Percentiles rank a stretch among this genome's conserved stretches.
Conservation (phyloP, 2,888 invertebrate species). For the Lobophora halterata region DNA sequence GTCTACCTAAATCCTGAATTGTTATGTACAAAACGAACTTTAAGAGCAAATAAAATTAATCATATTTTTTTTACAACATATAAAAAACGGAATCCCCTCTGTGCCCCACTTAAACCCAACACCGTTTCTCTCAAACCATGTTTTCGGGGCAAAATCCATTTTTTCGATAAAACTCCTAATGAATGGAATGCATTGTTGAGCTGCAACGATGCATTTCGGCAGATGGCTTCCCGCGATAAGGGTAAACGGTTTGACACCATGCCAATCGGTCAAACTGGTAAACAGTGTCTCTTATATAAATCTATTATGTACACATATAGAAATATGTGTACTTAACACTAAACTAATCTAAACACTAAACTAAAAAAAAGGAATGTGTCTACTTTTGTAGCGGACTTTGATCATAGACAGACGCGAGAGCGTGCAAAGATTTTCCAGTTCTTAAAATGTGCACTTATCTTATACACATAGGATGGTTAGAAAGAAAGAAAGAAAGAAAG, state of each 20-base stretch:
- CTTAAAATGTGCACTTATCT: no score
- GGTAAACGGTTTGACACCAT: constrained; percentile 71
- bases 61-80: constrained; percentile 9
- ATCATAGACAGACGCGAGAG: no score
- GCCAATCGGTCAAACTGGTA: constrained; percentile 57
- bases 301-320: constrained; percentile 6
- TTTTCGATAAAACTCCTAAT: constrained; percentile 62
- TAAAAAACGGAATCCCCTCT: constrained; percentile 15
- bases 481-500: no score
- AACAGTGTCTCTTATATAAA: no score
- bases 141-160: constrained; percentile 54
- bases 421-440: no score
- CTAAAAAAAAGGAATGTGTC: no score
- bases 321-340: not conserved
- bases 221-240: constrained; percentile 65
- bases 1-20: constrained; percentile 6
- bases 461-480: no score
- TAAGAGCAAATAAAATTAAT: not conserved
- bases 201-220: constrained; percentile 57
- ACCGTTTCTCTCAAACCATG: constrained; percentile 42
- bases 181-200: constrained; percentile 61
- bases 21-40: not conserved
- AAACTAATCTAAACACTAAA: not conserved
- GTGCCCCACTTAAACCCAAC: constrained; percentile 32
- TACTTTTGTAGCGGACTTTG: no score